Evolutionary conservation across 1,140 invertebrate genomes (phyloP).

Genomic region (Cecropterus lyciades): DNA sequence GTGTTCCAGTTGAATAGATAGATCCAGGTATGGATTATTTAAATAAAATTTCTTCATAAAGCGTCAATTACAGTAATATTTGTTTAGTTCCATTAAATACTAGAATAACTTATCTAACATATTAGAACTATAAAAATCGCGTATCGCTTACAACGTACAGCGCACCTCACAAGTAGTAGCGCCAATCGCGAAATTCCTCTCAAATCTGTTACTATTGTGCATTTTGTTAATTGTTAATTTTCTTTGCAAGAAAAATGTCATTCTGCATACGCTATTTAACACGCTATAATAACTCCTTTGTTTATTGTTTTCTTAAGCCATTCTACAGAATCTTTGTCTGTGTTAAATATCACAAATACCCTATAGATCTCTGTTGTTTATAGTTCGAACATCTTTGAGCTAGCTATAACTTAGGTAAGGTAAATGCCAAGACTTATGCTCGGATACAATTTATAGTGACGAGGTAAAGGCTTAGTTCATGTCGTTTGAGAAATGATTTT

Average conservation of each 20-base stretch:
- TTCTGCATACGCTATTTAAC: slow-evolving; percentile 18
- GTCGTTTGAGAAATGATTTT: too few relatives aligned
- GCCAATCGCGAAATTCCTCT: not conserved
- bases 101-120: too few relatives aligned
- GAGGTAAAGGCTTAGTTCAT: too few relatives aligned
- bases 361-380: slow-evolving; percentile 12
- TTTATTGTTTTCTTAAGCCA: slow-evolving; percentile 18
- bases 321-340: slow-evolving; percentile 1
- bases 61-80: too few relatives aligned
- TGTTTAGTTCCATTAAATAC: too few relatives aligned
- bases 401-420: not conserved
- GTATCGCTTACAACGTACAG: not conserved
- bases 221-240: slow-evolving; percentile 1
- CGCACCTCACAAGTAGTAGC: not conserved
- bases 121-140: not conserved
- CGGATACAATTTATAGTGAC: not conserved
- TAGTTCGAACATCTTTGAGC: not conserved
- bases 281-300: slow-evolving; percentile 13
- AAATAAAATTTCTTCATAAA: too few relatives aligned
- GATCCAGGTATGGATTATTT: too few relatives aligned
- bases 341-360: not conserved
- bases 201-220: slow-evolving; percentile 1
- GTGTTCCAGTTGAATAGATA: too few relatives aligned
- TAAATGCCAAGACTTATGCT: slow-evolving; percentile 3
- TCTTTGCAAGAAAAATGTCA: slow-evolving; percentile 16